phyloP scores from a whole-genome alignment of 2,888 invertebrate species.

The Trichopoda pennipes region DNA sequence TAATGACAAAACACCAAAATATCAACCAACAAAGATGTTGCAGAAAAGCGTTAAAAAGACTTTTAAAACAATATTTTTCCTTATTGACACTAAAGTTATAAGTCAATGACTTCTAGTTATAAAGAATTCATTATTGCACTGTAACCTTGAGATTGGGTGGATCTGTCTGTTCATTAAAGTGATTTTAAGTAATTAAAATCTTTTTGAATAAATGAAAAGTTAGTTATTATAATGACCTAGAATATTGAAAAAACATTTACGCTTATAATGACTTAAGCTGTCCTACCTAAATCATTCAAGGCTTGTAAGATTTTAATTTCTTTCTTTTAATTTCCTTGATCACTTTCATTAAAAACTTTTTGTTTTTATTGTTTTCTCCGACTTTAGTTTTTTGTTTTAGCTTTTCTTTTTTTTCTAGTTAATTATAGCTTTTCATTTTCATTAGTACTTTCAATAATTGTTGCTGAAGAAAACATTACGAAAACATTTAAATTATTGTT shows the following conservation, averaged over 20 bases:
- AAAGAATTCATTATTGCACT: too few species aligned
- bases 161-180: too few species aligned
- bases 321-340: slow-evolving; percentile 13
- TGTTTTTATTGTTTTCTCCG: not conserved
- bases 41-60: slow-evolving; percentile 40
- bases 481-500: slow-evolving; percentile 34
- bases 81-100: slow-evolving; percentile 11
- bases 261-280: too few species aligned
- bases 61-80: slow-evolving; percentile 51
- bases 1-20: not conserved
- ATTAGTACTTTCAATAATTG: slow-evolving; percentile 56
- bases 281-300: too few species aligned
- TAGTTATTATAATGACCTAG: too few species aligned
- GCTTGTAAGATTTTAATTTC: not conserved
- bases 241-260: too few species aligned
- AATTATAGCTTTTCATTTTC: slow-evolving; percentile 66
- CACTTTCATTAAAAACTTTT: slow-evolving; percentile 27
- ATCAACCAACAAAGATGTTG: not conserved
- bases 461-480: not conserved
- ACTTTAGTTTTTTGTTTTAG: not conserved
- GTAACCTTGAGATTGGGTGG: too few species aligned
- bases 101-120: too few species aligned
- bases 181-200: too few species aligned
- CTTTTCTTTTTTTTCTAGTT: slow-evolving; percentile 17
- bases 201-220: too few species aligned